Base-by-base conservation (phyloP, 2,888 invertebrate species). In the Coremacera marginata region DNA sequence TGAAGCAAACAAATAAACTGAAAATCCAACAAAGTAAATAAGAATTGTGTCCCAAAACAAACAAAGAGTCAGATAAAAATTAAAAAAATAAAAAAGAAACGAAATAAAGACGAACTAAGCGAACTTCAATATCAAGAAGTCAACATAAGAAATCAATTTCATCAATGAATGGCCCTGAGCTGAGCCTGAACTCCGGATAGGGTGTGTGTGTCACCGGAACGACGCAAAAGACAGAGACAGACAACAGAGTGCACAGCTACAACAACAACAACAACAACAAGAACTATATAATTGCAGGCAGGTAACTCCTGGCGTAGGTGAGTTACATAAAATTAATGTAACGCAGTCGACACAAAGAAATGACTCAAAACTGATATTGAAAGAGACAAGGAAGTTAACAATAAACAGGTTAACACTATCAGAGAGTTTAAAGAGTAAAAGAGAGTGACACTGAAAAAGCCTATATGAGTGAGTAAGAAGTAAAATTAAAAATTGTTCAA, bases 1-100 rank as follows among this genome's bases (percentile, higher is more conserved):
- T 85, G 86, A 85, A 83, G 81, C 79, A 84, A 82, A 82, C 84
- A 86, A 84, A 84, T 84, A 86, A 85, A 87, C 88, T 86, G 87
- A 87, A 86, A 88, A 85, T 86, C 83, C 81, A 82, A 82, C 82
- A 84, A 84, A 86, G 87, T 86, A 86, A 87, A 87, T 87, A 87
- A 86, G 85, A 88, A 86, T 85, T 86, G 84, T 73, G 55, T 37
- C 73, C 51, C 74, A 27, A 75, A 76, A 67, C 60, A 70, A 77
- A 67, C 62, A 72, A 55, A 19, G 52, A 68, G 37, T 22, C 22
- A 51, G n/a, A 65, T n/a, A 62, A 25, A 76, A 55, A 62, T 4
- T 70, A 9, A 49, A 37, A 31, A 71, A 49, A 37, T 62, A 70
- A n/a, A 31, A 31, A 31, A 31, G 11, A 11, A 75, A 70, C 70